These are phyloP conservation scores for Seriola dumerili DNA, from an alignment of 2,113 vertebrate genomes.

Conservation along the genomic window DNA sequence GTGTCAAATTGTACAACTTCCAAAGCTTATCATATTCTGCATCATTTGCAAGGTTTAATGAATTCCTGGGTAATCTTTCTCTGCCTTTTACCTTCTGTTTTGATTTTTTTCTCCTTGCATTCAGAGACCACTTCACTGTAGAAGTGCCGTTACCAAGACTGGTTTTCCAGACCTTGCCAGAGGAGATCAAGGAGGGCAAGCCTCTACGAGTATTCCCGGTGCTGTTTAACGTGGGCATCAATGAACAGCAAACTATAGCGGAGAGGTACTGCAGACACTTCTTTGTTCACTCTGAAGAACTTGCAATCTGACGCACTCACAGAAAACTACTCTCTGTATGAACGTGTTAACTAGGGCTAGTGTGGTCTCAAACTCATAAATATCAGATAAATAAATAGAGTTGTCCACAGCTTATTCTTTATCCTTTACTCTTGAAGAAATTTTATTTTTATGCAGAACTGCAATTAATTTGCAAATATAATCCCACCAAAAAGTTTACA, in stretches of 20 bases:
- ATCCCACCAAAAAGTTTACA: neutral
- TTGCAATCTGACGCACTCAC: neutral
- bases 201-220: conserved; percentile 90
- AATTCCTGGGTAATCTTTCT: neutral
- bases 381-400: neutral
- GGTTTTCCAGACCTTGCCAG: conserved; percentile 91
- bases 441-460: neutral
- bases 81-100: neutral
- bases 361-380: neutral
- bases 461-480: neutral
- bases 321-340: neutral
- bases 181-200: conserved; percentile 93
- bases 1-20: conserved; percentile 45
- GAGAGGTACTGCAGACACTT: conserved; percentile 89
- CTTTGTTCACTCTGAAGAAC: conserved; percentile 7
- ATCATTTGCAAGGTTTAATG: neutral
- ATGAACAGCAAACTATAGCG: conserved; percentile 97
- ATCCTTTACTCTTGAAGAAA: neutral
- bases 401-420: neutral
- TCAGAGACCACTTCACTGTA: conserved; percentile 92
- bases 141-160: conserved; percentile 93
- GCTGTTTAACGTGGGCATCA: conserved; percentile 97
- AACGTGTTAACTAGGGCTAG: neutral
- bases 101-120: conserved; percentile 36
- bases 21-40: conserved; percentile 23